These are phyloP conservation scores for Danio kyathit DNA, from an alignment of 2,797 vertebrate genomes.

Conservation along the genomic window DNA sequence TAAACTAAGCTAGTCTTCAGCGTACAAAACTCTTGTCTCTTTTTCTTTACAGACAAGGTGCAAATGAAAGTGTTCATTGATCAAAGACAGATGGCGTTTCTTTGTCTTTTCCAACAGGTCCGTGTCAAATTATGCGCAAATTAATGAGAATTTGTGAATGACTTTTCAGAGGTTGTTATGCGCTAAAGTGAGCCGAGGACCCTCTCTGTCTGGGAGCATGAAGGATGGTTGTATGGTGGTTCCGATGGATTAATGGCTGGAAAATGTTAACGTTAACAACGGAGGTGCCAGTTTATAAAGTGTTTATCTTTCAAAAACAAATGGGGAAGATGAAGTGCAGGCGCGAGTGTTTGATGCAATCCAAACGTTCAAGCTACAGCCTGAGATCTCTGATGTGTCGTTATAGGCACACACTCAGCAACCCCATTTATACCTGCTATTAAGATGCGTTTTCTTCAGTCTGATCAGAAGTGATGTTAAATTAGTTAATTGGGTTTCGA, in stretches of 20 bases:
- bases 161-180: constrained; percentile 31
- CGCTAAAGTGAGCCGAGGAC: neutral
- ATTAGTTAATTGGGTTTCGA: too few species aligned
- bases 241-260: neutral
- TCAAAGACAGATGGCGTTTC: neutral
- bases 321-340: neutral
- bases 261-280: neutral
- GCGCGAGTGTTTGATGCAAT: neutral
- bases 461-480: too few species aligned
- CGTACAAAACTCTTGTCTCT: neutral
- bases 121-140: constrained; percentile 41
- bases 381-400: neutral
- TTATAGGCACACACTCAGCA: neutral
- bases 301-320: constrained; percentile 2
- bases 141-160: constrained; percentile 26
- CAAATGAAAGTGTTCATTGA: constrained; percentile 22
- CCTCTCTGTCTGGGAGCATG: neutral
- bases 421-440: neutral
- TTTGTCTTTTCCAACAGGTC: constrained; percentile 21
- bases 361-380: neutral
- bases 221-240: neutral
- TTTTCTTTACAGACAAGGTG: constrained; percentile 24
- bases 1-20: constrained; percentile 5
- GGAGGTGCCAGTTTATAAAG: constrained; percentile 4
- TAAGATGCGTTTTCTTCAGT: too few species aligned